Conservation (phyloP, 2,113 vertebrate species). For the Chinchilla lanigera region DNA sequence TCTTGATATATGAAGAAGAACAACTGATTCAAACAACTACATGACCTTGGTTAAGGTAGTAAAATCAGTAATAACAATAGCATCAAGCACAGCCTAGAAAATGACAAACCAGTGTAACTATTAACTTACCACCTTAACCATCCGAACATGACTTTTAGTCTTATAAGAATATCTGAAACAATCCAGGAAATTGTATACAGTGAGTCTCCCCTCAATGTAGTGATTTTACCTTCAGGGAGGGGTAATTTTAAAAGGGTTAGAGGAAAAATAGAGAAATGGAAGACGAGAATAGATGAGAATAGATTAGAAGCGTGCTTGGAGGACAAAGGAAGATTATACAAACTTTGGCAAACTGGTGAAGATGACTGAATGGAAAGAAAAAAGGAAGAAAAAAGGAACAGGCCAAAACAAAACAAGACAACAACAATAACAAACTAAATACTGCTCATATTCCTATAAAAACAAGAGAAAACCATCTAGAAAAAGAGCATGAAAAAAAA, state of each 20-base stretch:
- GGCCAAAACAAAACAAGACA: neutral
- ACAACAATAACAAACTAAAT: neutral
- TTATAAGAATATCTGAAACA: neutral
- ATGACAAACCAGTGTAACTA: neutral
- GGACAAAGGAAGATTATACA: too few relatives aligned
- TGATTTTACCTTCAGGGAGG: neutral
- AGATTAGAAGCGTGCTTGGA: neutral
- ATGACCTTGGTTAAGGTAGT: neutral
- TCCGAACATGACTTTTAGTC: neutral
- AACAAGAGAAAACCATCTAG: neutral
- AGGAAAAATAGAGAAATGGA: neutral
- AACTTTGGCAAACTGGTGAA: too few relatives aligned
- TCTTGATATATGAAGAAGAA: neutral
- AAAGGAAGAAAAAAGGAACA: neutral
- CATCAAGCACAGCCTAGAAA: neutral
- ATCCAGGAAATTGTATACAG: neutral
- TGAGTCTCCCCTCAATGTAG: neutral
- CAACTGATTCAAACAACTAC: neutral
- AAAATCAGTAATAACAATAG: neutral
- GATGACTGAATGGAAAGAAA: neutral
- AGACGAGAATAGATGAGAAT: neutral
- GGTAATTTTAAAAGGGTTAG: neutral
- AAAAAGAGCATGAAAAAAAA: neutral
- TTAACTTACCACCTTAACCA: neutral
- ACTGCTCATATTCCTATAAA: neutral